These are phyloP conservation scores for Gasterosteus aculeatus DNA, from an alignment of 2,113 vertebrate genomes.

Conservation along the genomic window DNA sequence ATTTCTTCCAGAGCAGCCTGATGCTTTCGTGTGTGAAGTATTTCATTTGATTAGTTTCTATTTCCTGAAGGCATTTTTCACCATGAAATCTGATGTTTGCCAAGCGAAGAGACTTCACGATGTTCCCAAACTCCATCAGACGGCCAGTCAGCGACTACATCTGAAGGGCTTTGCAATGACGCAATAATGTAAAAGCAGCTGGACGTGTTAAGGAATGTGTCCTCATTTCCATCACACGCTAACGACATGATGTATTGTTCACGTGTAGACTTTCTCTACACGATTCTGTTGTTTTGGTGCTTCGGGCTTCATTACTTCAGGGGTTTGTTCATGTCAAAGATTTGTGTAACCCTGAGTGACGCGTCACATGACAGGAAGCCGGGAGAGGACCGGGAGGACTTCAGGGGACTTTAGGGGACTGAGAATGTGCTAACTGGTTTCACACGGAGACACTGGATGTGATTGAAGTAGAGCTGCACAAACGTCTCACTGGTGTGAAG, in stretches of 20 bases:
- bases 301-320: not conserved
- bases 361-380: not conserved
- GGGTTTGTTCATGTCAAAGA: not conserved
- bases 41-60: not conserved
- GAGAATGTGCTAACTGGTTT: not conserved
- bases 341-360: conserved; percentile 18
- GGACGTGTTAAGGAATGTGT: conserved; percentile 1
- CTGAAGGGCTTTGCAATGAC: not conserved
- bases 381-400: not conserved
- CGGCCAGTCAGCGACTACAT: not conserved
- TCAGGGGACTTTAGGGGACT: not conserved
- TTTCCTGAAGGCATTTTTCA: not conserved
- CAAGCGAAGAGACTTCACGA: not conserved
- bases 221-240: not conserved
- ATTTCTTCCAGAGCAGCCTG: conserved; percentile 4
- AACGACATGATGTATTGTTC: not conserved
- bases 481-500: not conserved
- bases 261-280: not conserved
- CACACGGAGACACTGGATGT: not conserved
- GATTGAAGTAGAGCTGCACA: conserved; percentile 6
- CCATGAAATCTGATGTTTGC: not conserved
- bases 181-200: not conserved
- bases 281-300: not conserved
- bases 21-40: not conserved
- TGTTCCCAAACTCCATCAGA: no score